These are phyloP conservation scores for Lepidostoma basale DNA, from an alignment of 1,140 invertebrate genomes.

Conservation along the genomic window DNA sequence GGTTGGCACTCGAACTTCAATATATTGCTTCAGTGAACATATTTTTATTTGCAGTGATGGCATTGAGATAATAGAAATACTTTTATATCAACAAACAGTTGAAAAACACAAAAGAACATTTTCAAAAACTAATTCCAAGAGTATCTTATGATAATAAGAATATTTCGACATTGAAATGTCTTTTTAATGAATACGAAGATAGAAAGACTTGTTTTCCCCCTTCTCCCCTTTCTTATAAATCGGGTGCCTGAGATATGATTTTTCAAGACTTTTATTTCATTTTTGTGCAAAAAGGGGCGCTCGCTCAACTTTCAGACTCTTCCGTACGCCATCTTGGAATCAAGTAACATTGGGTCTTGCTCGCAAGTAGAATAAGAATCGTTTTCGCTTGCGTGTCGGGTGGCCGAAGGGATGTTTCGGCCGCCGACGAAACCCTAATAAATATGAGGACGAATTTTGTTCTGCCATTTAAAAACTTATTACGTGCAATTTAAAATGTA, in stretches of 20 bases:
- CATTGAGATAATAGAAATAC: too few species aligned
- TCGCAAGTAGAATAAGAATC: not conserved
- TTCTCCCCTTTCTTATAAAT: conserved; percentile 41
- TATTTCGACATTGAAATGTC: conserved; percentile 28
- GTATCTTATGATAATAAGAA: conserved; percentile 19
- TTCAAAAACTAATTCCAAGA: too few species aligned
- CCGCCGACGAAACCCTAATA: too few species aligned
- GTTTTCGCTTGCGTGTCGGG: not conserved
- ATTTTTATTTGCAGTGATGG: too few species aligned
- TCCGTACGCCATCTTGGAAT: not conserved
- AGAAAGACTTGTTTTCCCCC: conserved; percentile 39
- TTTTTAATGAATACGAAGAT: conserved; percentile 30
- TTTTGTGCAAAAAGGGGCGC: conserved; percentile 23
- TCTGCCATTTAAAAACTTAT: conserved; percentile 45
- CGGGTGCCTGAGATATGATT: conserved; percentile 45
- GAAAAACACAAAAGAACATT: too few species aligned
- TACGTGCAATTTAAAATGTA: conserved; percentile 47
- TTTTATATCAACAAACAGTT: too few species aligned
- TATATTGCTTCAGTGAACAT: too few species aligned
- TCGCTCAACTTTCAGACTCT: not conserved
- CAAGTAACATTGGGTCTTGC: not conserved
- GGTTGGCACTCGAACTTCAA: too few species aligned
- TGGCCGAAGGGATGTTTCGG: not conserved
- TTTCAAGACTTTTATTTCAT: conserved; percentile 46
- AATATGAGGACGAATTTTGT: conserved; percentile 41